Evolutionary conservation across 2,797 vertebrate species (phyloP).

Genomic region (Garrulus glandarius): DNA sequence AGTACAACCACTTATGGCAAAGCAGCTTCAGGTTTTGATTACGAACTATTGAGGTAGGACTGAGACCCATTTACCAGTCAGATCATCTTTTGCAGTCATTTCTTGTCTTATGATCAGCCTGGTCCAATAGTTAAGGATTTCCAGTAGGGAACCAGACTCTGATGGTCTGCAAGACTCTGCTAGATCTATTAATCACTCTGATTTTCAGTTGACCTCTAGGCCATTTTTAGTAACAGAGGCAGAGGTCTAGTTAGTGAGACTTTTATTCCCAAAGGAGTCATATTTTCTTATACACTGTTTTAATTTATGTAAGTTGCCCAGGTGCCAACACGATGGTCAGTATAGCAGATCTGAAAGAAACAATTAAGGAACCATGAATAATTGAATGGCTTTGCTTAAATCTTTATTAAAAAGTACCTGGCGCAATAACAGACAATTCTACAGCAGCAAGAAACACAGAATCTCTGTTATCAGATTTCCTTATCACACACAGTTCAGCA

Average conservation of each 20-base stretch:
- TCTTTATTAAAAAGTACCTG: conserved; percentile 13
- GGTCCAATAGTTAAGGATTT: not conserved
- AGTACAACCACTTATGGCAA: not conserved
- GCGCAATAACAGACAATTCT: conserved; percentile 22
- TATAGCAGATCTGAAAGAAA: conserved; percentile 39
- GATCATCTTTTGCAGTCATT: not conserved
- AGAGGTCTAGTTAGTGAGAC: not conserved
- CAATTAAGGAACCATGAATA: conserved; percentile 18
- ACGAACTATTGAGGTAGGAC: not conserved
- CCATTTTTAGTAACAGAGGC: conserved; percentile 7
- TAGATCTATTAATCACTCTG: not conserved
- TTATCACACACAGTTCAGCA: conserved; percentile 41
- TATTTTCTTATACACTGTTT: conserved; percentile 17
- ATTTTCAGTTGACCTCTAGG: conserved; percentile 14
- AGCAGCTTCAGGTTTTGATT: not conserved
- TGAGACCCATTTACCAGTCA: not conserved
- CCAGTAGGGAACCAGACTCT: not conserved
- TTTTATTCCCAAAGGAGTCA: conserved; percentile 1
- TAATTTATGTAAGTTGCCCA: conserved; percentile 9
- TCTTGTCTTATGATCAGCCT: not conserved
- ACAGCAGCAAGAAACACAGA: not conserved
- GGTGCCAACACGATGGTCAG: not conserved
- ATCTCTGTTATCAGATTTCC: conserved; percentile 42
- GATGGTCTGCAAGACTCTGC: not conserved
- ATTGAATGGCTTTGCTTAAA: conserved; percentile 29